Evolutionary conservation across 2,113 vertebrate species (phyloP).

Genomic region (Odontophorus gujanensis): DNA sequence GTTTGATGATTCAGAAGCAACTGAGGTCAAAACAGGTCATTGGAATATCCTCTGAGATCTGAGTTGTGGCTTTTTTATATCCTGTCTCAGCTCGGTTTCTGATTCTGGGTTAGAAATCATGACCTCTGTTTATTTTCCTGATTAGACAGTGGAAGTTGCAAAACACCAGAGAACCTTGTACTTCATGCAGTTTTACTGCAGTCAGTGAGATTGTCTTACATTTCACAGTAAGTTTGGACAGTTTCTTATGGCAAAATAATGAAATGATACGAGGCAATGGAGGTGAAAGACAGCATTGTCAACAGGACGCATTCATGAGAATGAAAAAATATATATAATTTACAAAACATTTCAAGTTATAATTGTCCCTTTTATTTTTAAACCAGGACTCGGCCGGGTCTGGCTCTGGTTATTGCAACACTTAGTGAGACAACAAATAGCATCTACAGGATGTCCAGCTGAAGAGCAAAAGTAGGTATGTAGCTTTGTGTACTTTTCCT

Average conservation of each 20-base stretch:
- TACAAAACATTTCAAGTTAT: not conserved
- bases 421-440: not conserved
- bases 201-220: not conserved
- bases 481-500: not conserved
- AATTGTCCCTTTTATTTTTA: not conserved
- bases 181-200: not conserved
- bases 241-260: not conserved
- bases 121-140: not conserved
- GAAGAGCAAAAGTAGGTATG: not conserved
- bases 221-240: not conserved
- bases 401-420: not conserved
- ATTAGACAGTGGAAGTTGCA: not conserved
- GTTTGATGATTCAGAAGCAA: conserved; percentile 19
- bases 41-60: conserved; percentile 4
- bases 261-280: not conserved
- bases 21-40: not conserved
- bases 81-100: conserved; percentile 20
- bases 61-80: conserved; percentile 1
- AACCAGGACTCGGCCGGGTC: not conserved
- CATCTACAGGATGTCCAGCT: not conserved
- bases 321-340: not conserved
- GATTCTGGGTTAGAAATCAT: not conserved
- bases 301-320: not conserved
- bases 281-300: not conserved
- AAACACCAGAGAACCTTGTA: not conserved